phyloP scores from a whole-genome alignment of 2,113 vertebrate genomes.

The Platysteira castanea region DNA sequence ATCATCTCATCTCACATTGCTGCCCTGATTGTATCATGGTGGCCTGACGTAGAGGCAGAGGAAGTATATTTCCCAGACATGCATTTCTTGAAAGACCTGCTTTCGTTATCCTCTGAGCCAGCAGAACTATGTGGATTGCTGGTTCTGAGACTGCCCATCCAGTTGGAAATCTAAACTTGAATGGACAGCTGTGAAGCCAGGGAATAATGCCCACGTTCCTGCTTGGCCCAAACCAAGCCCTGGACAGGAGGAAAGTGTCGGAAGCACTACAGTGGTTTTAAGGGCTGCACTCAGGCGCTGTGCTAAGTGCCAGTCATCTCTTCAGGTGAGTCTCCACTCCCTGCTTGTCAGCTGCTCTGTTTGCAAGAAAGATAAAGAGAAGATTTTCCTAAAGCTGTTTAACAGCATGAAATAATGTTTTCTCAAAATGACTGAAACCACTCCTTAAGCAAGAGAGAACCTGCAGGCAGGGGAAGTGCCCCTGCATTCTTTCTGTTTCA shows the following conservation, averaged over 20 bases:
- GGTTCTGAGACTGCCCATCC: background rate
- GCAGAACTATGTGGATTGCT: background rate
- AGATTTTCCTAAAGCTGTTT: background rate
- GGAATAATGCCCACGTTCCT: background rate
- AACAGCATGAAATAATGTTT: background rate
- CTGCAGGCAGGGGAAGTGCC: background rate
- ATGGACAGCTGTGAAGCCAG: background rate
- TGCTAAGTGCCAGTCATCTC: background rate
- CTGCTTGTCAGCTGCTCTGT: background rate
- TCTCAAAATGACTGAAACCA: background rate
- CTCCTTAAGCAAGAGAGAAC: background rate
- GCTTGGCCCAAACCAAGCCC: background rate
- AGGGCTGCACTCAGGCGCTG: background rate
- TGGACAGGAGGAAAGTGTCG: background rate
- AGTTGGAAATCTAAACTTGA: background rate
- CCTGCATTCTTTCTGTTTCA: slow-evolving; percentile 13
- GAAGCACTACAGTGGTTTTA: background rate
- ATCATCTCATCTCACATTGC: background rate
- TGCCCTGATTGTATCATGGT: background rate
- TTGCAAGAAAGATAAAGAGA: background rate
- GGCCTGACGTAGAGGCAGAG: background rate
- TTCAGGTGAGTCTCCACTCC: background rate
- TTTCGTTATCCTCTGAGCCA: background rate
- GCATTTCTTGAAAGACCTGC: background rate
- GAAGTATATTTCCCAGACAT: background rate